phyloP scores from a whole-genome alignment of 2,888 invertebrate genomes.

The Mylabris sibirica region DNA sequence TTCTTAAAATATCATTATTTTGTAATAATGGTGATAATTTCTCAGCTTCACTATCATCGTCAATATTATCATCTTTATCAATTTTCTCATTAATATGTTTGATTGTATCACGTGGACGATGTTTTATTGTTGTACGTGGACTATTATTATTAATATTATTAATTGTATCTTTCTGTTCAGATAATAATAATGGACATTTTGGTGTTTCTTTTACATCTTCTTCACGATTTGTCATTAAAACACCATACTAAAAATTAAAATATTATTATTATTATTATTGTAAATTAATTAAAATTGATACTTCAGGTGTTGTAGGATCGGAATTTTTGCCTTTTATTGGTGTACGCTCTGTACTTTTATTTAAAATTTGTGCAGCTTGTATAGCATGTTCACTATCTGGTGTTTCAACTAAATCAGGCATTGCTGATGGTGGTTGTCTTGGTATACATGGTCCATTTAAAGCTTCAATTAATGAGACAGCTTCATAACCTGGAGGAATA shows the following conservation, averaged over 20 bases:
- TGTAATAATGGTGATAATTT: constrained; percentile 79
- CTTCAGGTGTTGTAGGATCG: constrained; percentile 64
- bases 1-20: constrained; percentile 50
- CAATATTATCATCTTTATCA: constrained; percentile 64
- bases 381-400: constrained; percentile 72
- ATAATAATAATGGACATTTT: constrained; percentile 56
- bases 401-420: constrained; percentile 63
- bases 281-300: constrained; percentile 41
- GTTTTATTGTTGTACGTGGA: constrained; percentile 45
- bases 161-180: constrained; percentile 46
- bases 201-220: constrained; percentile 63
- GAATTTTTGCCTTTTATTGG: constrained; percentile 59
- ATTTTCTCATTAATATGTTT: constrained; percentile 70
- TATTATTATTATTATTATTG: neutral
- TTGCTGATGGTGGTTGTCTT: constrained; percentile 60
- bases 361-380: constrained; percentile 75
- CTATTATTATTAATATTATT: constrained; percentile 38
- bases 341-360: constrained; percentile 66
- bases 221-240: constrained; percentile 70
- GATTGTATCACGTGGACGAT: constrained; percentile 63
- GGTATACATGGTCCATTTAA: constrained; percentile 87
- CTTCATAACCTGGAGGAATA: constrained; percentile 92
- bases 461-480: constrained; percentile 93
- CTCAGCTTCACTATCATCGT: constrained; percentile 85
- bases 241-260: constrained; percentile 68